Evolutionary conservation across 2,888 invertebrate species (phyloP).

Genomic region (Eilema caniola): DNA sequence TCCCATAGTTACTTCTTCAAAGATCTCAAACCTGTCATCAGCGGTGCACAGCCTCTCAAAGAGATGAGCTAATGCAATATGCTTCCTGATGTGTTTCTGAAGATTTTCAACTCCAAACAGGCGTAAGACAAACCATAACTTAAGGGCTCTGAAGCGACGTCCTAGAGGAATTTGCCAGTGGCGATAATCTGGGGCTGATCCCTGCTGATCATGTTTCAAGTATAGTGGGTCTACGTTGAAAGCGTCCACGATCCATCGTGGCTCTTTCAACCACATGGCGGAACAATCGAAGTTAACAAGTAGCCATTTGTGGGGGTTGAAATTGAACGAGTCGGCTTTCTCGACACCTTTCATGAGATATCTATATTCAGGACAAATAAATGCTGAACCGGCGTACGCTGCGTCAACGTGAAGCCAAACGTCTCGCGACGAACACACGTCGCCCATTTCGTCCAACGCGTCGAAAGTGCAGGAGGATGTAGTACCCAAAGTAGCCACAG

Average conservation of each 20-base stretch:
- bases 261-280: conserved; percentile 98
- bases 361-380: conserved; percentile 98
- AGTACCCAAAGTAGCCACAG: conserved; percentile 96
- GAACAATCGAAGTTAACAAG: conserved; percentile 99
- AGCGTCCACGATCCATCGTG: conserved; percentile 96
- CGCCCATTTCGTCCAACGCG: conserved; percentile 94
- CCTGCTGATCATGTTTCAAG: conserved; percentile 97
- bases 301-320: conserved; percentile 99
- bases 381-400: conserved; percentile 98
- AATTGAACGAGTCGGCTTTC: conserved; percentile 98
- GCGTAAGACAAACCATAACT: conserved; percentile 98
- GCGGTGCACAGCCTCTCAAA: conserved; percentile 92
- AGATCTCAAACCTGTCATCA: conserved; percentile 96
- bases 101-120: conserved; percentile 96
- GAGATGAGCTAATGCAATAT: conserved; percentile 94
- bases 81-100: conserved; percentile 94
- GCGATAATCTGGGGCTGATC: conserved; percentile 96
- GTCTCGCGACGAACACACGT: conserved; percentile 92
- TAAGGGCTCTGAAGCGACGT: conserved; percentile 96
- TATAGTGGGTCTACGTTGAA: conserved; percentile 99
- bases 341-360: conserved; percentile 96
- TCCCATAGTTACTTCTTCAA: conserved; percentile 96
- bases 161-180: conserved; percentile 99
- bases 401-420: conserved; percentile 99
- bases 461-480: conserved; percentile 99